These are phyloP conservation scores for Epinephelus cyanopodus DNA, from an alignment of 2,113 vertebrate species.

Conservation along the genomic window DNA sequence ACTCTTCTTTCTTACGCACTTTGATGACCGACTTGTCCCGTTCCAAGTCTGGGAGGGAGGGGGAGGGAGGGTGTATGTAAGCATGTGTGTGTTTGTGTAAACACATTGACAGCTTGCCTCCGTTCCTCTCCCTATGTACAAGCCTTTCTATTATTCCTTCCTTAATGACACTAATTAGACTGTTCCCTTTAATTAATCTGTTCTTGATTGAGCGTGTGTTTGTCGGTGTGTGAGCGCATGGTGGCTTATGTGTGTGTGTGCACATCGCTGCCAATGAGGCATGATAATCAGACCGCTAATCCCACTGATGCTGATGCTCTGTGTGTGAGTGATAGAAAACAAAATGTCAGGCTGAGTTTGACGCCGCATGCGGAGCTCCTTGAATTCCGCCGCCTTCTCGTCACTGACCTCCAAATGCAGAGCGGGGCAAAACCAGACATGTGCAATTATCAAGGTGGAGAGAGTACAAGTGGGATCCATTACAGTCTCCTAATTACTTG, in stretches of 20 bases:
- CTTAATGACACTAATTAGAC: constrained; percentile 81
- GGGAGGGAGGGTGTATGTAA: neutral
- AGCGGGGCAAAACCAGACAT: constrained; percentile 7
- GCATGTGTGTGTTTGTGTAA: constrained; percentile 39
- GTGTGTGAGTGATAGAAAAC: constrained; percentile 54
- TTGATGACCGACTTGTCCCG: constrained; percentile 1
- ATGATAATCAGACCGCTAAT: constrained; percentile 64
- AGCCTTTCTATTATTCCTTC: constrained; percentile 75
- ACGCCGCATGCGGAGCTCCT: constrained; percentile 14
- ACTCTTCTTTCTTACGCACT: constrained; percentile 33
- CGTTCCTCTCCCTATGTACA: constrained; percentile 49
- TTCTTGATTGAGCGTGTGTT: constrained; percentile 73
- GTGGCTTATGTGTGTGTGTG: constrained; percentile 18
- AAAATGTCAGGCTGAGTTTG: constrained; percentile 38
- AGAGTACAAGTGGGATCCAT: constrained; percentile 64
- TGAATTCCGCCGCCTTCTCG: neutral
- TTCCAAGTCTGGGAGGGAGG: neutral
- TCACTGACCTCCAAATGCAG: constrained; percentile 28
- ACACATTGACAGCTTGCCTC: constrained; percentile 66
- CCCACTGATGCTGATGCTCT: constrained; percentile 45
- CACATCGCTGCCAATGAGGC: constrained; percentile 33
- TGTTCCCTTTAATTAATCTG: constrained; percentile 83
- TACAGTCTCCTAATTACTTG: constrained; percentile 57
- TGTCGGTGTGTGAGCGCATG: constrained; percentile 30
- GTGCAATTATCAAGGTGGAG: constrained; percentile 56